Conservation (phyloP, 2,888 invertebrate species). For the Mechanitis mazaeus region DNA sequence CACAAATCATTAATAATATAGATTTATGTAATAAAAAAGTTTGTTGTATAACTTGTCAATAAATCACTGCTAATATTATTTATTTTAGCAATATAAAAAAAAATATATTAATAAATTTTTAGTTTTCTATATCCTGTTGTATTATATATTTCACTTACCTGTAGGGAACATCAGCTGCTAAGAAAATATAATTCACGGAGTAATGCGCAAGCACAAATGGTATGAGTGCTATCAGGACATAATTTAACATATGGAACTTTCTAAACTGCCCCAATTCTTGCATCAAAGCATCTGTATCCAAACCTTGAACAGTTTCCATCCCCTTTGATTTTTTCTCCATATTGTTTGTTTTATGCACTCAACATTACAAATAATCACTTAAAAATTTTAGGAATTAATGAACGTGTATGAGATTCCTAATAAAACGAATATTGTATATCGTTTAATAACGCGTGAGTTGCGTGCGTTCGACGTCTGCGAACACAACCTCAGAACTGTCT, state of each 20-base stretch:
- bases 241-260: constrained; percentile 55
- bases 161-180: constrained; percentile 61
- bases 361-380: background rate
- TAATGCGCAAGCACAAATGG: constrained; percentile 48
- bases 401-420: background rate
- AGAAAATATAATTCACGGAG: constrained; percentile 59
- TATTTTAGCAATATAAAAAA: too few species aligned
- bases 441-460: too few species aligned
- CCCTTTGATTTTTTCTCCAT: background rate
- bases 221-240: constrained; percentile 45
- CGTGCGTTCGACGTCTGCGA: constrained; percentile 1
- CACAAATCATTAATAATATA: too few species aligned
- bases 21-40: too few species aligned
- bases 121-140: too few species aligned
- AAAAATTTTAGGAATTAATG: background rate
- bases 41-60: too few species aligned
- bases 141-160: constrained; percentile 39
- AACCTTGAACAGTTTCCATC: constrained; percentile 21
- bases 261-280: constrained; percentile 58
- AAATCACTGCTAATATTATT: too few species aligned
- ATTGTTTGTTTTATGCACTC: background rate
- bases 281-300: constrained; percentile 61
- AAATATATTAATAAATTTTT: too few species aligned
- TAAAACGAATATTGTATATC: background rate
- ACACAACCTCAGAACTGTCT: constrained; percentile 1